Evolutionary conservation across 2,113 vertebrate genomes (phyloP).

Genomic region (Fregata magnificens): DNA sequence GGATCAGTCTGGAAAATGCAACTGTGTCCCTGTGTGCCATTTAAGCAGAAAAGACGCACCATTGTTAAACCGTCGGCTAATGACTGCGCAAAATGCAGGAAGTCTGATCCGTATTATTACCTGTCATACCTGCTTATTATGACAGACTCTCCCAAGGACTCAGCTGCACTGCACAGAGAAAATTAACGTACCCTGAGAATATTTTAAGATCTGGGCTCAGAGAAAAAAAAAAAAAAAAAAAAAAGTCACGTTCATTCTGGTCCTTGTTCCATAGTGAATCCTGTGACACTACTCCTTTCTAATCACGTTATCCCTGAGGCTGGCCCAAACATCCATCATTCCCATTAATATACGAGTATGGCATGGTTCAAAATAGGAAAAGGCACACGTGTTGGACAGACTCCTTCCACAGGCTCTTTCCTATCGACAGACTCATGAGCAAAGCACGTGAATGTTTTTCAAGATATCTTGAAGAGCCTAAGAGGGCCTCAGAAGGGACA

Average conservation of each 20-base stretch:
- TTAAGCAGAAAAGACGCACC: not conserved
- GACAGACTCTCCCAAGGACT: not conserved
- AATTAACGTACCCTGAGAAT: not conserved
- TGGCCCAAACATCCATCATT: not conserved
- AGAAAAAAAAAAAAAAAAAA: not conserved
- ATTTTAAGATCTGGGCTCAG: not conserved
- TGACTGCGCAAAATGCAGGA: accelerated
- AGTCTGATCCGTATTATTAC: not conserved
- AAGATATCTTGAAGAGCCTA: not conserved
- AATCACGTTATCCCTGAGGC: not conserved
- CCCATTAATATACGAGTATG: accelerated
- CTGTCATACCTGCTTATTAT: not conserved
- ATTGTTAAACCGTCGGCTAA: accelerated
- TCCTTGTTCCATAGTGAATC: not conserved
- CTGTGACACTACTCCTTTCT: too few species aligned
- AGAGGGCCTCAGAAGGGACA: not conserved
- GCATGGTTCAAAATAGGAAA: not conserved
- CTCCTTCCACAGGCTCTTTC: not conserved
- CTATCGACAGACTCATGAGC: accelerated
- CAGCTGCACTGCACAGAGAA: not conserved
- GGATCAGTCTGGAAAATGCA: not conserved
- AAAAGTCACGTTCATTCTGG: accelerated
- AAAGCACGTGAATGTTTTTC: not conserved
- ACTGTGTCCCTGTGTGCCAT: not conserved
- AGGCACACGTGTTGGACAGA: accelerated